These are phyloP conservation scores for Kryphioiulus occultus DNA, from an alignment of 2,888 invertebrate species.

Conservation along the genomic window DNA sequence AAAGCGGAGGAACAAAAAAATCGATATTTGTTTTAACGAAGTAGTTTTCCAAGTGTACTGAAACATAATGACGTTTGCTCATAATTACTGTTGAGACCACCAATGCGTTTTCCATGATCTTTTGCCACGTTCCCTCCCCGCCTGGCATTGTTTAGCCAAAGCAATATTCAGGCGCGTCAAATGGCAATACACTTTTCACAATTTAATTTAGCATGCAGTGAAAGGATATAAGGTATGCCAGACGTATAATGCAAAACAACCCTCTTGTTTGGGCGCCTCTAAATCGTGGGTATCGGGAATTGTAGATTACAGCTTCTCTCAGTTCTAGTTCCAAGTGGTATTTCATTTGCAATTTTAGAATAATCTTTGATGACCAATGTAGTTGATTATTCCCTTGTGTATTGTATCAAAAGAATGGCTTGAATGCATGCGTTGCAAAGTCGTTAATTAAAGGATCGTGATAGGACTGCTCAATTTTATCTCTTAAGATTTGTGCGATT, in stretches of 20 bases:
- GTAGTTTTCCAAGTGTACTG: constrained; percentile 36
- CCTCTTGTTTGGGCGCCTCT: not conserved
- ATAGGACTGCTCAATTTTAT: too few species aligned
- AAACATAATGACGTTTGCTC: constrained; percentile 27
- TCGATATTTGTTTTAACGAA: constrained; percentile 39
- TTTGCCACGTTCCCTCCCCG: not conserved
- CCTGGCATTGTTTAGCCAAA: not conserved
- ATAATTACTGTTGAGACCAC: constrained; percentile 40
- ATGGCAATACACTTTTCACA: not conserved
- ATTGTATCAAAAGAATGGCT: too few species aligned
- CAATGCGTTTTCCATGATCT: constrained; percentile 32
- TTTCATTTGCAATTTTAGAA: too few species aligned
- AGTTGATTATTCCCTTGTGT: too few species aligned
- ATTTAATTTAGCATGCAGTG: not conserved
- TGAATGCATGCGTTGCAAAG: too few species aligned
- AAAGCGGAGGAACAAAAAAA: not conserved
- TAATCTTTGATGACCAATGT: too few species aligned
- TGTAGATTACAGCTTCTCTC: too few species aligned
- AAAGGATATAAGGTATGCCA: not conserved
- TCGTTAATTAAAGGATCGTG: too few species aligned
- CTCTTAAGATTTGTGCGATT: too few species aligned
- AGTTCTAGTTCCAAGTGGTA: too few species aligned
- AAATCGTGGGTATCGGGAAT: not conserved
- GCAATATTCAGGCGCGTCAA: not conserved
- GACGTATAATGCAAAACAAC: not conserved